These are phyloP conservation scores for Ochotona princeps DNA, from an alignment of 2,113 vertebrate genomes.

Conservation along the genomic window DNA sequence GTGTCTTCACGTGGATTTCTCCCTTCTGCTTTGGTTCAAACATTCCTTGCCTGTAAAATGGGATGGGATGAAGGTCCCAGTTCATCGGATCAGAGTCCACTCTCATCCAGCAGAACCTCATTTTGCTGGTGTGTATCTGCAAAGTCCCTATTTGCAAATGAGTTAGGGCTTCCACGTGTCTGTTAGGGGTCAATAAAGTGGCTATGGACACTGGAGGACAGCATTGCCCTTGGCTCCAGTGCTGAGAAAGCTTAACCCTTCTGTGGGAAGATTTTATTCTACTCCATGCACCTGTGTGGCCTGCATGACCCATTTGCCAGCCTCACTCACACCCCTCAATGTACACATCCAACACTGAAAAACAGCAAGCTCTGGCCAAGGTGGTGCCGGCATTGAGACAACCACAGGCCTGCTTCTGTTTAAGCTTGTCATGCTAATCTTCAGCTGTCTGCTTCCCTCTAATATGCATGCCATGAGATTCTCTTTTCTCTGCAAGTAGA, in stretches of 20 bases:
- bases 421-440: rapidly evolving
- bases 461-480: too few relatives aligned
- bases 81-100: neutral
- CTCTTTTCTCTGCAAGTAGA: neutral
- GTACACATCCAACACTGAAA: neutral
- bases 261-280: neutral
- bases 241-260: neutral
- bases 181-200: neutral
- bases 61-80: too few relatives aligned
- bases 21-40: neutral
- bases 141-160: neutral
- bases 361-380: rapidly evolving
- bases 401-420: too few relatives aligned
- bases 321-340: too few relatives aligned
- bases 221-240: neutral
- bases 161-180: neutral
- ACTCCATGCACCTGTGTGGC: too few relatives aligned
- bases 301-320: too few relatives aligned
- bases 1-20: neutral
- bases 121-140: neutral
- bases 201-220: neutral
- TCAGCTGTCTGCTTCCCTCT: neutral
- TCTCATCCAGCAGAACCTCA: neutral
- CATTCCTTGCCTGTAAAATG: neutral
- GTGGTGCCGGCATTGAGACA: neutral